Percentiles rank a stretch among this genome's conserved stretches.
These are phyloP conservation scores for Dioctria rufipes DNA, from an alignment of 2,888 invertebrate species.

Conservation along the genomic window DNA sequence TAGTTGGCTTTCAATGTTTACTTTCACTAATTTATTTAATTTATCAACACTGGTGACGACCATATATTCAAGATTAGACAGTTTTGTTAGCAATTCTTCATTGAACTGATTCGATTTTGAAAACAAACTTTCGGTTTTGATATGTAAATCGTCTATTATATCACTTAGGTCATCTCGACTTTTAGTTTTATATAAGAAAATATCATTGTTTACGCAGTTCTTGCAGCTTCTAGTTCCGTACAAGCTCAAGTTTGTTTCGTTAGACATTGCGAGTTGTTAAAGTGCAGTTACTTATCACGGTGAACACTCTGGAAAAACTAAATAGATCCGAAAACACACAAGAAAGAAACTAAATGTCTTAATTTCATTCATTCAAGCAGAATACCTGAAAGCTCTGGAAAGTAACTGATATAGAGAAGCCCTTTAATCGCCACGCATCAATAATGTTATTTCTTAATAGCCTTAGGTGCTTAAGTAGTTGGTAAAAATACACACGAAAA, in stretches of 20 bases:
- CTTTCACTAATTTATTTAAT: not conserved
- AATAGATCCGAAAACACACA: too few relatives aligned
- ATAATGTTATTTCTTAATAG: too few relatives aligned
- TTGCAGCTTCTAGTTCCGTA: constrained; percentile 1
- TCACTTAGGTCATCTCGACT: not conserved
- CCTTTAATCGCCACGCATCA: too few relatives aligned
- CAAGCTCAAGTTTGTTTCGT: not conserved
- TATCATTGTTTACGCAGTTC: constrained; percentile 5
- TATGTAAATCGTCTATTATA: constrained; percentile 7
- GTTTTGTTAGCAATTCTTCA: not conserved
- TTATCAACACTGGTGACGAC: constrained; percentile 3
- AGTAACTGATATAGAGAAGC: too few relatives aligned
- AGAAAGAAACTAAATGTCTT: too few relatives aligned
- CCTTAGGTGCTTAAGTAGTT: too few relatives aligned
- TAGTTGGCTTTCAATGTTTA: constrained; percentile 9
- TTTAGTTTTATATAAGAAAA: not conserved
- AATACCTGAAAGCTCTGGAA: too few relatives aligned
- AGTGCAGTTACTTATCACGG: too few relatives aligned
- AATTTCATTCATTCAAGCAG: too few relatives aligned
- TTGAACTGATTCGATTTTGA: not conserved
- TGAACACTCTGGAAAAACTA: too few relatives aligned
- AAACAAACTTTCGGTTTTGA: constrained; percentile 1
- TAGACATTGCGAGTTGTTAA: not conserved
- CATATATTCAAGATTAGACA: constrained; percentile 19
- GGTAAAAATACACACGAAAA: too few relatives aligned